A percentile compares a stretch with the other conserved stretches of the same genome.
These are phyloP conservation scores for Pogonognathellus flavescens DNA, from an alignment of 1,140 invertebrate genomes.

Conservation along the genomic window DNA sequence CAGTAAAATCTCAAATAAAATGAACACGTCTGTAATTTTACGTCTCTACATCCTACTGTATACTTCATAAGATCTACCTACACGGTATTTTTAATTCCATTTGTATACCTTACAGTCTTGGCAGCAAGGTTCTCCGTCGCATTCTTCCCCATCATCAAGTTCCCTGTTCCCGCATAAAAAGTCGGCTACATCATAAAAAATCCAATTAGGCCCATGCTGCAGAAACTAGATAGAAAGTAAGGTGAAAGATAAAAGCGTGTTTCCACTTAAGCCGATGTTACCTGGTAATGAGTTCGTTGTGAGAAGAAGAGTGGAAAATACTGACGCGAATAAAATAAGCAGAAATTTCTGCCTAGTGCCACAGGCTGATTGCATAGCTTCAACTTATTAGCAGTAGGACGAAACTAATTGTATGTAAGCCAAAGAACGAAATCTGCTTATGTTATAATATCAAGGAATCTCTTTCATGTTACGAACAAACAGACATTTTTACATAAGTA, in stretches of 20 bases:
- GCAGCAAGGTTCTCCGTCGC: constrained; percentile 2
- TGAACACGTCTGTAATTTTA: not conserved
- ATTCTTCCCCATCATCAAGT: constrained; percentile 22
- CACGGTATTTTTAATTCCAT: not conserved
- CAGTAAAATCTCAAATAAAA: not conserved
- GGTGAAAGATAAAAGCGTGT: not conserved
- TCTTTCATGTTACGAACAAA: not conserved
- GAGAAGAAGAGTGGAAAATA: not conserved
- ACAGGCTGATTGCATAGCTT: not conserved
- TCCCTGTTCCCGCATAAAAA: constrained; percentile 8
- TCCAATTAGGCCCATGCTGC: not conserved
- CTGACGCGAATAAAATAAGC: not conserved
- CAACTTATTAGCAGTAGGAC: not conserved
- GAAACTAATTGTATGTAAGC: not conserved
- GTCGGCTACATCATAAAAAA: not conserved
- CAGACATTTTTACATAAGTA: not conserved
- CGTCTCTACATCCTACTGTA: not conserved
- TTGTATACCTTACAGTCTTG: constrained; percentile 18
- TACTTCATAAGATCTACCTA: not conserved
- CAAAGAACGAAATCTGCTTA: not conserved
- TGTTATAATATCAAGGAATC: not conserved
- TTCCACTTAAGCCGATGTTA: not conserved
- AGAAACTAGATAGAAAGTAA: not conserved
- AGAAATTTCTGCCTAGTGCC: not conserved
- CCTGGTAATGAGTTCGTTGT: constrained; percentile 8